Percentiles rank a stretch among this genome's conserved stretches.
phyloP scores from a whole-genome alignment of 2,797 vertebrate species.

The Stomatorhinus walkeri region DNA sequence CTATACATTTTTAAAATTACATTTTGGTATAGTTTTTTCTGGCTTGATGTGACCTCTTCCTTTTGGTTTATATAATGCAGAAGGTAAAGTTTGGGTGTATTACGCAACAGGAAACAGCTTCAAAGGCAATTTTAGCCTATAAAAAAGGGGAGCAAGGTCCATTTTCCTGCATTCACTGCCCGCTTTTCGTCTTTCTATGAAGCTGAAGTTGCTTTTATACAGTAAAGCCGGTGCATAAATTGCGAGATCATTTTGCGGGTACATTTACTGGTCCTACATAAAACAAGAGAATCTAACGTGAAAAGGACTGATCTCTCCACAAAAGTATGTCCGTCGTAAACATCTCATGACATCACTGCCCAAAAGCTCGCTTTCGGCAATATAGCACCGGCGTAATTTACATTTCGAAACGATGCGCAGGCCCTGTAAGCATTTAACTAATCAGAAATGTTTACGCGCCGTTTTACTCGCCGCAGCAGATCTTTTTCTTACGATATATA shows the following conservation, averaged over 20 bases:
- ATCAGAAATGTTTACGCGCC: constrained; percentile 27
- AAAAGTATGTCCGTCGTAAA: neutral
- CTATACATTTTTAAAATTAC: neutral
- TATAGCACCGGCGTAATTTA: constrained; percentile 20
- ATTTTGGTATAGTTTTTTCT: neutral
- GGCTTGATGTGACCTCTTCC: neutral
- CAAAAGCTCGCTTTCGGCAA: constrained; percentile 34
- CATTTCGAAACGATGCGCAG: constrained; percentile 24
- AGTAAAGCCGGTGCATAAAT: constrained; percentile 34
- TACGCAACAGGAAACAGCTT: neutral
- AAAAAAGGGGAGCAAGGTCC: neutral
- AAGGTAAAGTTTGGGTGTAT: neutral
- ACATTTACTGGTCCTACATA: constrained; percentile 25
- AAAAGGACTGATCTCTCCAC: neutral
- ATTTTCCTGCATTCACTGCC: neutral
- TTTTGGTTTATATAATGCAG: neutral
- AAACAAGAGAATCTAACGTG: constrained; percentile 8
- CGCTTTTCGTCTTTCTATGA: neutral
- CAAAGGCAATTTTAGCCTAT: neutral
- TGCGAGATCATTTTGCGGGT: constrained; percentile 26
- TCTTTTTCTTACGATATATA: neutral
- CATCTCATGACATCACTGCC: constrained; percentile 34
- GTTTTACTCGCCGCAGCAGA: constrained; percentile 16
- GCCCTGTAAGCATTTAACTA: constrained; percentile 20
- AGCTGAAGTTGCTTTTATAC: neutral